Conservation (phyloP, 2,888 invertebrate species). For the Ecdyonurus torrentis region DNA sequence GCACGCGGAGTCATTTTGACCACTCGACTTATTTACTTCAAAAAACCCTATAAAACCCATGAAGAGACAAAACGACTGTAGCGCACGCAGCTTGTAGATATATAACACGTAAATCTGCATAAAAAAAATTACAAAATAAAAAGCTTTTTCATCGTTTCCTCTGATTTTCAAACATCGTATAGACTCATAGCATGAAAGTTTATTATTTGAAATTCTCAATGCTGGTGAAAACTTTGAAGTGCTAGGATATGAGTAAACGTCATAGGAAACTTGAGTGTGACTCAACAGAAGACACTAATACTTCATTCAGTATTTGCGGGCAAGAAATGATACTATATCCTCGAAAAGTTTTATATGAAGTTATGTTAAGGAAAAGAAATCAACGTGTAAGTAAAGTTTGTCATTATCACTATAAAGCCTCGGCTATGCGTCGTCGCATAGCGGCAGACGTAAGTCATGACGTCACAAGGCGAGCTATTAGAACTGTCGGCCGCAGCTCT, state of each 20-base stretch:
- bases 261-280: too few species aligned
- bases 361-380: background rate
- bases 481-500: background rate
- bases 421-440: background rate
- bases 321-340: background rate
- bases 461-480: background rate
- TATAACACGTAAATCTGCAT: too few species aligned
- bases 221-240: background rate
- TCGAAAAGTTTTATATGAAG: background rate
- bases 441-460: background rate
- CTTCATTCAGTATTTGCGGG: background rate
- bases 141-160: background rate
- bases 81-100: background rate
- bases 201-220: background rate
- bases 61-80: background rate
- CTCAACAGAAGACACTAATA: too few species aligned
- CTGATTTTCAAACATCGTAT: too few species aligned
- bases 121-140: background rate
- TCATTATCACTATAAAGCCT: background rate
- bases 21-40: too few species aligned
- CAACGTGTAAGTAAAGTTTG: background rate
- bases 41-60: background rate
- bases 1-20: background rate
- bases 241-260: background rate
- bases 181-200: background rate